Evolutionary conservation across 2,797 vertebrate genomes (phyloP).

Genomic region (Melanotaenia boesemani): DNA sequence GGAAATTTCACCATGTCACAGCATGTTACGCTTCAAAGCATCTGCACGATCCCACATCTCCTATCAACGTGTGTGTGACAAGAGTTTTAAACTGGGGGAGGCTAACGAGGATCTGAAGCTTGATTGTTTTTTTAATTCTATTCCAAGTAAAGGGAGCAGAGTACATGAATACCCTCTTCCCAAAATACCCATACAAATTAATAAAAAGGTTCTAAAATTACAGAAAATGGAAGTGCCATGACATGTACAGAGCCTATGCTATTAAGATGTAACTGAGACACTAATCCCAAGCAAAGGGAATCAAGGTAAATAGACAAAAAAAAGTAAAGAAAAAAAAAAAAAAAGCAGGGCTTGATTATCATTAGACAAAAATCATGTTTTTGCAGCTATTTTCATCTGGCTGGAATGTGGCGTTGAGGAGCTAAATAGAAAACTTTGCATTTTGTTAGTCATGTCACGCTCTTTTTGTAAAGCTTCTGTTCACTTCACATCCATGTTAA

Average conservation of each 20-base stretch:
- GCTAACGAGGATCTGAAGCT: too few species aligned
- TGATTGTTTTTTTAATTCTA: too few species aligned
- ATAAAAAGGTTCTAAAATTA: background rate
- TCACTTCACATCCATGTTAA: constrained; percentile 1
- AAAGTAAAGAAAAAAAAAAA: too few species aligned
- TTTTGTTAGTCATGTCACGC: constrained; percentile 1
- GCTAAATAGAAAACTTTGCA: background rate
- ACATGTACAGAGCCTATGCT: background rate
- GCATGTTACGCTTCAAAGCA: too few species aligned
- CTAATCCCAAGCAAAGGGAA: background rate
- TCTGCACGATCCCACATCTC: too few species aligned
- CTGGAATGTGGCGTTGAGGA: background rate
- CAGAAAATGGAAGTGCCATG: background rate
- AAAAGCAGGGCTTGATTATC: background rate
- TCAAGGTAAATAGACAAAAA: too few species aligned
- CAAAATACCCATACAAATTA: background rate
- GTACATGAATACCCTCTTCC: too few species aligned
- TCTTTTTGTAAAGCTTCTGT: background rate
- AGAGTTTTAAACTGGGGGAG: too few species aligned
- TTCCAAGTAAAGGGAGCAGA: too few species aligned
- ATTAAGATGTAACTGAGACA: background rate
- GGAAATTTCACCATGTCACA: too few species aligned
- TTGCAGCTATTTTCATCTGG: constrained; percentile 3
- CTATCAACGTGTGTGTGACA: too few species aligned
- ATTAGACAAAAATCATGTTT: background rate